Conservation (phyloP, 2,113 vertebrate genomes). For the Panthera leo region DNA sequence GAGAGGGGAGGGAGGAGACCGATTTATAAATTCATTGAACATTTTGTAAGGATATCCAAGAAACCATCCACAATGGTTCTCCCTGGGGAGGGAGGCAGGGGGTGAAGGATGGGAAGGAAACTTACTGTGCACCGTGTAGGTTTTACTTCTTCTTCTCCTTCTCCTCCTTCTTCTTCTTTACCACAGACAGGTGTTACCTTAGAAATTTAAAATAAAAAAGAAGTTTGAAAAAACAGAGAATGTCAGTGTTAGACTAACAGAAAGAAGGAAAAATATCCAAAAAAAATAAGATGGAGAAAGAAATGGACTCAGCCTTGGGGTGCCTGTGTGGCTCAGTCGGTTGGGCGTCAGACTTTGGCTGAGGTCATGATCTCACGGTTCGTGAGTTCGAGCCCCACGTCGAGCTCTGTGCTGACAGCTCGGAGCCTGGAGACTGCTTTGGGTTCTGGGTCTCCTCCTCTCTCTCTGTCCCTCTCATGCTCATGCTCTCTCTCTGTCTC, state of each 20-base stretch:
- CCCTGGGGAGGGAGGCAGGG: neutral
- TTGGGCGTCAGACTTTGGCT: no score
- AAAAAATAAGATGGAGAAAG: neutral
- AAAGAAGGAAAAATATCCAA: neutral
- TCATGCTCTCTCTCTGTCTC: no score
- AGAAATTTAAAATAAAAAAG: conserved; percentile 12
- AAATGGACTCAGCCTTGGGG: neutral
- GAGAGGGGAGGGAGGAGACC: neutral
- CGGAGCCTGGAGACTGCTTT: no score
- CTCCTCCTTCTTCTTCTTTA: neutral
- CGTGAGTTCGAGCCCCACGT: no score
- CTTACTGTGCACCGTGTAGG: neutral
- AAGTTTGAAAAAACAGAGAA: conserved; percentile 10
- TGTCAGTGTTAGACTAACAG: neutral
- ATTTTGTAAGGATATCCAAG: neutral
- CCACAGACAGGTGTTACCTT: neutral
- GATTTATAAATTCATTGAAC: neutral
- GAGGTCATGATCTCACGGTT: no score
- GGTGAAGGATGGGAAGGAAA: neutral
- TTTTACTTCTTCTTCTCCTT: neutral
- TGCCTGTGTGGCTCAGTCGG: no score
- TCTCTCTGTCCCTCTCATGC: no score
- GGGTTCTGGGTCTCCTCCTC: no score
- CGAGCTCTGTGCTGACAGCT: no score
- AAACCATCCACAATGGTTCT: neutral